Conservation (phyloP, 37 sponge, comb jelly and placozoan genomes). For the Oscarella lobularis region DNA sequence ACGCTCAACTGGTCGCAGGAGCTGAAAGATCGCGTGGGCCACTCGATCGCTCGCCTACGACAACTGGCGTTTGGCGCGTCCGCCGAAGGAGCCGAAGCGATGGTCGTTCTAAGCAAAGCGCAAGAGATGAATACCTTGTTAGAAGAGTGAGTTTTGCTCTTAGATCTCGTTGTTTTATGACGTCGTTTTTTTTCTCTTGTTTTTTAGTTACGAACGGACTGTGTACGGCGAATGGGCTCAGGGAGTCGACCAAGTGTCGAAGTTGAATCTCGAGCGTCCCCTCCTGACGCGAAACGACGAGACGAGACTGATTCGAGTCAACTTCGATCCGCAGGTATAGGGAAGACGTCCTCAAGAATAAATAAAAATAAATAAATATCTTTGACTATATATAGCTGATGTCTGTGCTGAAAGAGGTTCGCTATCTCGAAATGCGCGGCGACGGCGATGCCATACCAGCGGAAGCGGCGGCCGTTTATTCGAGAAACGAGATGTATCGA, state of each 20-base stretch:
- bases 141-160: conserved; percentile 45
- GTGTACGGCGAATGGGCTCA: conserved; percentile 70
- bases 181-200: too few relatives aligned
- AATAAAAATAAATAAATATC: too few relatives aligned
- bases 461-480: conserved; percentile 57
- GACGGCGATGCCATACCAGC: conserved; percentile 71
- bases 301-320: conserved; percentile 55
- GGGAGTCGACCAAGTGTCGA: conserved; percentile 61
- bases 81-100: conserved; percentile 58
- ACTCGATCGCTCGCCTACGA: conserved; percentile 41
- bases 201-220: conserved; percentile 55
- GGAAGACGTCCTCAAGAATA: too few relatives aligned
- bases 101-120: conserved; percentile 61
- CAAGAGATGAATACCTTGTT: conserved; percentile 85
- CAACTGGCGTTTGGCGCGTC: conserved; percentile 42
- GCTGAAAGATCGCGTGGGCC: conserved; percentile 59
- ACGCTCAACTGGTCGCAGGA: conserved; percentile 78
- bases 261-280: conserved; percentile 75
- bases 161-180: too few relatives aligned
- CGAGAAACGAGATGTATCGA: conserved; percentile 67
- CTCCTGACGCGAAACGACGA: conserved; percentile 53
- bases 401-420: conserved; percentile 87
- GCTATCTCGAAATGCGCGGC: conserved; percentile 78
- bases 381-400: too few relatives aligned
- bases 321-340: conserved; percentile 95